Conservation (phyloP, 2,888 invertebrate genomes). For the Ligdia adustata region DNA sequence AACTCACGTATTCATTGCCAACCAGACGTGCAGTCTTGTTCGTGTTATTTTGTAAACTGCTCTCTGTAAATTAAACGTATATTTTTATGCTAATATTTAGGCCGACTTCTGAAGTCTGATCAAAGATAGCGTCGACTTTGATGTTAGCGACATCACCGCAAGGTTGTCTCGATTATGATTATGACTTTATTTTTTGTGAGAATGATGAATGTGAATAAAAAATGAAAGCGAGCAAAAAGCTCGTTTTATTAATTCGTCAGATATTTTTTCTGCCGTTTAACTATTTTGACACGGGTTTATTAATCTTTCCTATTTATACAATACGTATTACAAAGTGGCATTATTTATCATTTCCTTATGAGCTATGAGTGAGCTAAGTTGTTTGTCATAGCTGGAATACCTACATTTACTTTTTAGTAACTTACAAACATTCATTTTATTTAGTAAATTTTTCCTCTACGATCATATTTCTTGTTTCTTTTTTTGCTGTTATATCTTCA, state of each 20-base stretch:
- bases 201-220: constrained; percentile 31
- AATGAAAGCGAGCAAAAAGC: constrained; percentile 11
- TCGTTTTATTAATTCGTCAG: constrained; percentile 7
- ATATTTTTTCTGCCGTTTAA: constrained; percentile 8
- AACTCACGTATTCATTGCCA: constrained; percentile 49
- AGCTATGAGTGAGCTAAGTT: too few relatives aligned
- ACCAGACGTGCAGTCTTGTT: constrained; percentile 26
- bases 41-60: constrained; percentile 22
- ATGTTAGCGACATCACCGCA: constrained; percentile 55
- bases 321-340: not conserved
- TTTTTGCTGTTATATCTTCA: too few relatives aligned
- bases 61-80: constrained; percentile 31
- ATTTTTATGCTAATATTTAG: constrained; percentile 34
- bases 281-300: constrained; percentile 1
- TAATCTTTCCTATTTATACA: not conserved
- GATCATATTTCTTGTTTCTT: too few relatives aligned
- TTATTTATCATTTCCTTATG: not conserved
- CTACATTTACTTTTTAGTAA: too few relatives aligned
- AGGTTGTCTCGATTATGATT: constrained; percentile 61
- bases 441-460: not conserved
- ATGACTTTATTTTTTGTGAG: constrained; percentile 40
- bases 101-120: constrained; percentile 61
- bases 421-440: too few relatives aligned
- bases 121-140: constrained; percentile 70
- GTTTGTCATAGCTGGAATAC: too few relatives aligned